Evolutionary conservation across 2,888 invertebrate species (phyloP).

Genomic region (Antheraea yamamai): DNA sequence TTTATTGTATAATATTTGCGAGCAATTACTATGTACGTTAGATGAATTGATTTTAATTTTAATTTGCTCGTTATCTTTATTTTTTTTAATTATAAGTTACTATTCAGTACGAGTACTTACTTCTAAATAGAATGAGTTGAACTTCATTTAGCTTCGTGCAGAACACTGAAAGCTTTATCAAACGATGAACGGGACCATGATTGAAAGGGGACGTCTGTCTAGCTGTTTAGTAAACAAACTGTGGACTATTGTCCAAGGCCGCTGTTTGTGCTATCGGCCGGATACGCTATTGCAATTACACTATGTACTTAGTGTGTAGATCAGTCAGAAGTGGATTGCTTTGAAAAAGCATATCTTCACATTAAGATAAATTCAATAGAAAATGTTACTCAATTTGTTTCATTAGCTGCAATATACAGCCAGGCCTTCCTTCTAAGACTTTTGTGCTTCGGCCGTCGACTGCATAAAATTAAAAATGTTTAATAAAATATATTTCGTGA

Average conservation of each 20-base stretch:
- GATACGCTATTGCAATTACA: constrained; percentile 63
- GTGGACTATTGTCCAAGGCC: constrained; percentile 64
- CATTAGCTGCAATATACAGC: neutral
- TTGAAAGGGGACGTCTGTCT: constrained; percentile 62
- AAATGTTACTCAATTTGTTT: neutral
- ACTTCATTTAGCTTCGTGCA: constrained; percentile 35
- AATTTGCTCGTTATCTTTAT: no score
- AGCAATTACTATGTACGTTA: no score
- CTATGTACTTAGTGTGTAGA: constrained; percentile 37
- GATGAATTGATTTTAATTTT: no score
- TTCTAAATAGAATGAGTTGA: neutral
- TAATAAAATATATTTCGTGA: neutral
- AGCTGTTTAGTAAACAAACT: constrained; percentile 53
- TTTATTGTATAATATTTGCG: no score
- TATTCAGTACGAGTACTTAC: neutral
- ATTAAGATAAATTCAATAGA: neutral
- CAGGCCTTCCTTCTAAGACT: neutral
- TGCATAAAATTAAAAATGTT: neutral
- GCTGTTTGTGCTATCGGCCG: constrained; percentile 58
- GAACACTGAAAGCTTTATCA: constrained; percentile 49
- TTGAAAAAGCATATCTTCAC: neutral
- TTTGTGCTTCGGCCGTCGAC: neutral
- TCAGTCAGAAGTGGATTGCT: neutral
- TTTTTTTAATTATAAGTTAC: no score
- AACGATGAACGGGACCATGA: constrained; percentile 54